Evolutionary conservation across 2,888 invertebrate genomes (phyloP), one percentile per base, ranked within the genome.

Genomic region (Xylota sylvarum): DNA sequence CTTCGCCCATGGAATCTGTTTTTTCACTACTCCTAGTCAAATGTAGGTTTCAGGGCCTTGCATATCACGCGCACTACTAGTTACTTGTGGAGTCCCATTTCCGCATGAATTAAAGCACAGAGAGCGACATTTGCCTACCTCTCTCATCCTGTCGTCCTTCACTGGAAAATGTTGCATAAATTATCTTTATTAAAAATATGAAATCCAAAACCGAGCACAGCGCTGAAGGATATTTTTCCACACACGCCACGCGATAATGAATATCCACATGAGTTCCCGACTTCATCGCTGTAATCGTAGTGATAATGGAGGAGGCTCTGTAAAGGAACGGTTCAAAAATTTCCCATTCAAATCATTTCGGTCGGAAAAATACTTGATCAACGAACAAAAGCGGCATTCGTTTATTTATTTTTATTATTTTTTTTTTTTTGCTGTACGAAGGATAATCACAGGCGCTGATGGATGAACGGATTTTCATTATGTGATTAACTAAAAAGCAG

Each of bases 381-480:
- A 69, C 62, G 27, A 74, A 84, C 79, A 84, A 79, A 74, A 56
- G 79, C 23, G 46, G 56, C 12, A 46, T 52, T 48, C 30, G 46
- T 30, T 27, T 17, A 37, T 48, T 72, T 55, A 46, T 50, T 12
- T 32, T 10, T 55, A 30, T 58, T 43, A 35, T 72, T 65, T 10
- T 55, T 37, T 58, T 43, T 43, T 72, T 65, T 65, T 70, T 35
- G 40, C 62, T 79, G 60, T 85, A 14, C 17, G 10, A 58, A 70
- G 64, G 85, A 84, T 74, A 79, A 84, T 84, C 79, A 74, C 76
- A 70, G 74, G 74, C 76, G 85, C 80, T 80, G 70, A 65, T 85
- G 85, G 80, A 80, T 85, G 80, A 85, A 80, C 70, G 79, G 84
- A 76, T 85, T 85, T 85, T 80, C 85, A 85, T 85, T 85, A 85